phyloP scores from a whole-genome alignment of 1,140 invertebrate genomes.

The Zaprionus vittiger region DNA sequence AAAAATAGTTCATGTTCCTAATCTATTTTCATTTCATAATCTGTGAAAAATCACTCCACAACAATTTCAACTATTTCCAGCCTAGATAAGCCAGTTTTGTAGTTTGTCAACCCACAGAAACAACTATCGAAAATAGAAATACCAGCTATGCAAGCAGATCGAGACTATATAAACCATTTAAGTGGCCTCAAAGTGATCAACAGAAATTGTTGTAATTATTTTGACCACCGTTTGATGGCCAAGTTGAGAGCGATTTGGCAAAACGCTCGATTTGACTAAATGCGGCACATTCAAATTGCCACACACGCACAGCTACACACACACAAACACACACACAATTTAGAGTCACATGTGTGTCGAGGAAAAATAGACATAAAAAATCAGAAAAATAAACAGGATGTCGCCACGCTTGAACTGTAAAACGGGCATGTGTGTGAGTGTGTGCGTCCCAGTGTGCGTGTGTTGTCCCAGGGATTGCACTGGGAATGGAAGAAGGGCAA shows the following conservation, averaged over 20 bases:
- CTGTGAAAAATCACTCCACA: neutral
- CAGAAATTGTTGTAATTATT: constrained; percentile 11
- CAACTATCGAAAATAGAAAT: constrained; percentile 51
- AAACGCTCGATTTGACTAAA: constrained; percentile 41
- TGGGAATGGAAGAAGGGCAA: constrained; percentile 30
- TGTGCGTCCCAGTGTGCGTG: neutral
- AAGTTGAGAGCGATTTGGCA: constrained; percentile 69
- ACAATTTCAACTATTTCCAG: constrained; percentile 44
- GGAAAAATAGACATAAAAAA: constrained; percentile 56
- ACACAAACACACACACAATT: constrained; percentile 3
- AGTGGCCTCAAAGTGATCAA: constrained; percentile 1
- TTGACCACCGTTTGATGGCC: constrained; percentile 53
- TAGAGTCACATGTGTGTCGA: constrained; percentile 47
- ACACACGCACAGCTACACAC: constrained; percentile 15
- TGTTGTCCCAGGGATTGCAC: constrained; percentile 7
- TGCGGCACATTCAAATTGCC: constrained; percentile 38
- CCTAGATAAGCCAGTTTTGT: constrained; percentile 57
- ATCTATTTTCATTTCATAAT: neutral
- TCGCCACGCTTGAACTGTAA: constrained; percentile 59
- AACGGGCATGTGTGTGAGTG: constrained; percentile 25
- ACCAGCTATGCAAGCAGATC: neutral
- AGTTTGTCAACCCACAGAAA: constrained; percentile 24
- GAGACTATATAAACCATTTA: neutral
- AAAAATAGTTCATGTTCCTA: neutral
- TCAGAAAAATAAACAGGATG: constrained; percentile 73